phyloP scores from a whole-genome alignment of 2,888 invertebrate genomes.

The Polietes domitor region DNA sequence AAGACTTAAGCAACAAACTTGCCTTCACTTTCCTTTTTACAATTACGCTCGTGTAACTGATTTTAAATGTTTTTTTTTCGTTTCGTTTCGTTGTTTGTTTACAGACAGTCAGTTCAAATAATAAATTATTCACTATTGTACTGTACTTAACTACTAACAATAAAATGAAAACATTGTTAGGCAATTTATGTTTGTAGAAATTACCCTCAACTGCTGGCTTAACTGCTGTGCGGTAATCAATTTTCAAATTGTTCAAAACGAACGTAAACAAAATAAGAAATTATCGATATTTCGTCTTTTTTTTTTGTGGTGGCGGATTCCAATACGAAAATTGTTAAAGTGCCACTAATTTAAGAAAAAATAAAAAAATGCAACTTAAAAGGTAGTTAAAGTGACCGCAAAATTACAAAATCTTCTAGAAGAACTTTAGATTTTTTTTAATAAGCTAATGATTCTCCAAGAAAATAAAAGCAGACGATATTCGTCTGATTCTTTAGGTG shows the following conservation, averaged over 20 bases:
- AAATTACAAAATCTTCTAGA: no score
- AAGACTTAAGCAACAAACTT: constrained; percentile 24
- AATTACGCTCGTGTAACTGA: not conserved
- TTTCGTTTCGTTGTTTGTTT: not conserved
- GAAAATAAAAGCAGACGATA: no score
- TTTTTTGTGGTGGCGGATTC: no score
- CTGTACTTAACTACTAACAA: not conserved
- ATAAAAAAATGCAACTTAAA: no score
- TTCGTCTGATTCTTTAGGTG: no score
- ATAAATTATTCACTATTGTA: not conserved
- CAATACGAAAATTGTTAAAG: no score
- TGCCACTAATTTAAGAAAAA: no score
- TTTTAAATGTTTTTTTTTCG: not conserved
- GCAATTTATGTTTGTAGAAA: constrained; percentile 1
- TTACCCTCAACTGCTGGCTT: not conserved
- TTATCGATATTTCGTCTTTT: no score
- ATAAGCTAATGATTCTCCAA: no score
- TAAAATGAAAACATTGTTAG: not conserved
- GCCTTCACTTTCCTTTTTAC: not conserved
- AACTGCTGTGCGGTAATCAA: not conserved
- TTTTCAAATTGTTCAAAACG: not conserved
- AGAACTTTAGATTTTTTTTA: no score
- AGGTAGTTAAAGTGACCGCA: no score
- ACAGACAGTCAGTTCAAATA: not conserved
- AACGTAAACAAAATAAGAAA: no score